Evolutionary conservation across 2,888 invertebrate species (phyloP).

Genomic region (Lycocerus yunnanus): DNA sequence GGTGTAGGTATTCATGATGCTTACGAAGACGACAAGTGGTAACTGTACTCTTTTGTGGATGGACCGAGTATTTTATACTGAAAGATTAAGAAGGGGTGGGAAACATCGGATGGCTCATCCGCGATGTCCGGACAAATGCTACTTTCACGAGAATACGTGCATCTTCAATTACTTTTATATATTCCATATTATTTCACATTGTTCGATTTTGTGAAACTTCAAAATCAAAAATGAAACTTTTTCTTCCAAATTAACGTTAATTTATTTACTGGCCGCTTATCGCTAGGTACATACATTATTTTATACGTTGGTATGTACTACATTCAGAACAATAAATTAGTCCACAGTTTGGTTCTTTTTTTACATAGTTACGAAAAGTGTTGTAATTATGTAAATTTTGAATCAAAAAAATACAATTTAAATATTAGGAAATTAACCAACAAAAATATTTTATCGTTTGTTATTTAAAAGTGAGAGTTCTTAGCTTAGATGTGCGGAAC

Average conservation of each 20-base stretch:
- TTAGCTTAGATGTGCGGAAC: not conserved
- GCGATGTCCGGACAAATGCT: conserved; percentile 30
- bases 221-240: not conserved
- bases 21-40: conserved; percentile 53
- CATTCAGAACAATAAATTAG: not conserved
- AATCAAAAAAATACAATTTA: not conserved
- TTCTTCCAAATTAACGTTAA: not conserved
- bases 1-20: conserved; percentile 57
- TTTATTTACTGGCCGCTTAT: not conserved
- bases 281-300: not conserved
- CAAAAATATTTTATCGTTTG: not conserved
- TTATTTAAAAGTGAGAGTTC: not conserved
- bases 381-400: not conserved
- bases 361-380: not conserved
- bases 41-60: conserved; percentile 49
- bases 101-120: conserved; percentile 36
- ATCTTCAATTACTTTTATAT: conserved; percentile 21
- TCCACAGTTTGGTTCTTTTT: not conserved
- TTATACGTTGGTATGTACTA: no score
- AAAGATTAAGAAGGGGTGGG: conserved; percentile 45
- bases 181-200: not conserved
- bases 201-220: not conserved
- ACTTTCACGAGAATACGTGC: conserved; percentile 35
- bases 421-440: not conserved
- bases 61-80: conserved; percentile 49